Evolutionary conservation across 2,888 invertebrate species (phyloP).

Genomic region (Napeogenes inachia): DNA sequence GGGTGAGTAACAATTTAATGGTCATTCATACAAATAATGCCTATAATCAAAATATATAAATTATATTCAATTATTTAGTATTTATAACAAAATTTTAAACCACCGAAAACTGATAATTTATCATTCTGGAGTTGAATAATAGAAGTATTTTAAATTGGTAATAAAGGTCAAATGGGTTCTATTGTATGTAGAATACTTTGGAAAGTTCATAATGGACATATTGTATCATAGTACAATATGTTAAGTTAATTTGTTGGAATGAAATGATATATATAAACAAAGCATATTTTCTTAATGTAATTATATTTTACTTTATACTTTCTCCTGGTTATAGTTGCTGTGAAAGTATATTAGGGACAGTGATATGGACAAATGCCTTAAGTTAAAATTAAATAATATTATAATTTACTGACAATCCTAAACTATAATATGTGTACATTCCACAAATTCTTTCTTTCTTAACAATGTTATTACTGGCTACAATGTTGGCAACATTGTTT

Average conservation of each 20-base stretch:
- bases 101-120: not conserved
- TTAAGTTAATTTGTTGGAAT: not conserved
- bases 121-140: not conserved
- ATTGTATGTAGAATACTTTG: constrained; percentile 17
- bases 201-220: not conserved
- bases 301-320: too few species aligned
- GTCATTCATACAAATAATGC: not conserved
- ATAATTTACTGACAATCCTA: too few species aligned
- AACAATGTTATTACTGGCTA: too few species aligned
- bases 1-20: constrained; percentile 76
- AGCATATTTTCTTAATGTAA: too few species aligned
- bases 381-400: too few species aligned
- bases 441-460: too few species aligned
- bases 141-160: constrained; percentile 17
- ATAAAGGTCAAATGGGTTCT: constrained; percentile 16
- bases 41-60: not conserved
- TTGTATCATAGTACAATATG: not conserved
- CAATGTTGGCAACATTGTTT: too few species aligned
- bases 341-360: too few species aligned
- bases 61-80: not conserved
- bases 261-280: not conserved
- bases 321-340: too few species aligned
- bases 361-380: too few species aligned
- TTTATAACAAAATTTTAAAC: too few species aligned
- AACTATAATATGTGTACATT: too few species aligned